Conservation (phyloP, 1,140 invertebrate genomes). For the Cryptotermes secundus region DNA sequence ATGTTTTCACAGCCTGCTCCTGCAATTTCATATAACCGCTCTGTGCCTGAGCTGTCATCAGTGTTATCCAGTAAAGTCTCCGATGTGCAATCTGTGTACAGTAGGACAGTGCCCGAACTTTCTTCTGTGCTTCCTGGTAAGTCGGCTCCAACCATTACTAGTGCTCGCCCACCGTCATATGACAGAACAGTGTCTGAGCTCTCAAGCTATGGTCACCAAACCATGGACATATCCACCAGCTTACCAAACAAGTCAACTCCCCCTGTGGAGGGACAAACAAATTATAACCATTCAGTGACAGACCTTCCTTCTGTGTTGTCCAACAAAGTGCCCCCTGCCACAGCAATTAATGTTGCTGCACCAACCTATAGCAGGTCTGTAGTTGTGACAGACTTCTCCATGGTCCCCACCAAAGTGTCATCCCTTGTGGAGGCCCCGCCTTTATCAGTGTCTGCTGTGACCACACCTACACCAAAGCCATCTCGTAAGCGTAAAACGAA, state of each 20-base stretch:
- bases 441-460: neutral
- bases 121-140: constrained; percentile 27
- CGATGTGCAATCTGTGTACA: constrained; percentile 29
- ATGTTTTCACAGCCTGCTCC: constrained; percentile 43
- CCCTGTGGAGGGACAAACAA: constrained; percentile 1
- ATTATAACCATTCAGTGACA: constrained; percentile 22
- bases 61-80: constrained; percentile 29
- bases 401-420: constrained; percentile 23
- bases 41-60: constrained; percentile 19
- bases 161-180: neutral
- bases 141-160: neutral
- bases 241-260: constrained; percentile 23
- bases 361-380: constrained; percentile 22
- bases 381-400: constrained; percentile 18
- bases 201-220: neutral
- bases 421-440: neutral
- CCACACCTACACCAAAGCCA: constrained; percentile 25
- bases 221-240: constrained; percentile 18
- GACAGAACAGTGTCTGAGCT: constrained; percentile 23
- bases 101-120: constrained; percentile 22
- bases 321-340: neutral
- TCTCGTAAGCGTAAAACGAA: constrained; percentile 36
- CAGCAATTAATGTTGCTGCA: neutral
- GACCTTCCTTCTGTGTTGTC: constrained; percentile 6
- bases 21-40: constrained; percentile 25